Base-by-base conservation (phyloP, 2,113 vertebrate species). In the Tympanuchus pallidicinctus region DNA sequence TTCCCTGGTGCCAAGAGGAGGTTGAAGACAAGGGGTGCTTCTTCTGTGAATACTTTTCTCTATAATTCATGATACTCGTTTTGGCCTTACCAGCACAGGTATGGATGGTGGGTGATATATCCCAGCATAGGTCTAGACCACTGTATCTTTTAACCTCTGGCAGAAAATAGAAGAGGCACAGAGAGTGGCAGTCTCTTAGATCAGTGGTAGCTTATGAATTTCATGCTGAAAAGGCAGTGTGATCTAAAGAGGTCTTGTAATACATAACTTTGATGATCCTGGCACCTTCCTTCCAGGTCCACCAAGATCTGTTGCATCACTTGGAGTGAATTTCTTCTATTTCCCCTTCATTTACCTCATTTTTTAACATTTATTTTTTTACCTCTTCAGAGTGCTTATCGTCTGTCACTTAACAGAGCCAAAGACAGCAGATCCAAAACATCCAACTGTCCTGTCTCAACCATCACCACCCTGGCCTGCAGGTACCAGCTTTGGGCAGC, bases 171-270 rank as follows among this genome's bases (percentile, higher is more conserved):
- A 43, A 78, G 47, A 38, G 25, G 28, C 38, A 38, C 17, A 28
- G 70, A 83, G 48, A 74, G 63, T 17, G 21, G 42, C 8, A 78
- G 1, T 9, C 11, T 34, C 47, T 45, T 50, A 1, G 3, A 38
- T 21, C 43, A 36, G 34, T 34, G 56, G 38, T 27, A 0, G 0
- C 19, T 65, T 15, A 13, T 25, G 32, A 1, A 1, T 13, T 43
- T 2, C 5, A 43, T 43, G 78, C 19, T 19, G 1, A 56, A 66
- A 63, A 86, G n/a, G 32, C 56, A 56, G 36, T 4, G n/a, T 0
- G 0, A 13, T 2, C 30, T 43, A 38, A 0, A 0, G 45, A 63
- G 11, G 16, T 11, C 5, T 13, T 14, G 25, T 50, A 40, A 64
- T 60, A 36, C 16, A 0, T 13, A 40, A 75, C 0, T 21, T 32